A percentile compares a stretch with the other conserved stretches of the same genome.
Evolutionary conservation across 35 echinoderm and acorn worm genomes (phyloP).

Genomic region (Anneissia japonica): DNA sequence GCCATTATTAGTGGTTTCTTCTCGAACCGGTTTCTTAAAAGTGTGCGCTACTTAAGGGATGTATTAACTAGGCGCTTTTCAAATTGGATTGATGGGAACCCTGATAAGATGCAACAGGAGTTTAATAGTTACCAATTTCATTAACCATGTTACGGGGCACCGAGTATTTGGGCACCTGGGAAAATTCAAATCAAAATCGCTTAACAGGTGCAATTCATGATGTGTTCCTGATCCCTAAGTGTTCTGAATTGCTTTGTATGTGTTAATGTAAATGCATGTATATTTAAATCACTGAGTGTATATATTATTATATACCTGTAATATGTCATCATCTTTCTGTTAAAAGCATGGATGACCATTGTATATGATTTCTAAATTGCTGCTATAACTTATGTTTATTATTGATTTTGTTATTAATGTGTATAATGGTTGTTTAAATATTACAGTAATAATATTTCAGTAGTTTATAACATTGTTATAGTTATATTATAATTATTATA

Average conservation of each 20-base stretch:
- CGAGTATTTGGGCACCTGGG: neutral
- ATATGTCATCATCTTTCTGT: no score
- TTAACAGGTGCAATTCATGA: neutral
- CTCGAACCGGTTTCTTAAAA: neutral
- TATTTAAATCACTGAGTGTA: neutral
- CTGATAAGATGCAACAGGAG: neutral
- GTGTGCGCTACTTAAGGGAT: neutral
- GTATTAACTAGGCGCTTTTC: neutral
- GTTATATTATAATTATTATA: no score
- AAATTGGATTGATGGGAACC: neutral
- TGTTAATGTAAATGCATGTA: neutral
- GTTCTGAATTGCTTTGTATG: neutral
- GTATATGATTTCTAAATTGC: no score
- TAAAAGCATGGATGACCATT: no score
- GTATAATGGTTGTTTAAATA: no score
- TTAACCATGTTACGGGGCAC: neutral
- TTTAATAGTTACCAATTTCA: neutral
- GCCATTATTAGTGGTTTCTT: neutral
- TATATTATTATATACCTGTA: neutral
- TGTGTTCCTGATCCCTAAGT: neutral
- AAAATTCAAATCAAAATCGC: neutral
- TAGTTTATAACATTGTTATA: no score
- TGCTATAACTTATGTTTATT: no score
- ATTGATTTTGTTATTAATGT: no score
- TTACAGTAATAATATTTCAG: no score